Percentiles rank a stretch among this genome's conserved stretches.
Conservation (phyloP, 2,888 invertebrate genomes). For the Aradus depressus region DNA sequence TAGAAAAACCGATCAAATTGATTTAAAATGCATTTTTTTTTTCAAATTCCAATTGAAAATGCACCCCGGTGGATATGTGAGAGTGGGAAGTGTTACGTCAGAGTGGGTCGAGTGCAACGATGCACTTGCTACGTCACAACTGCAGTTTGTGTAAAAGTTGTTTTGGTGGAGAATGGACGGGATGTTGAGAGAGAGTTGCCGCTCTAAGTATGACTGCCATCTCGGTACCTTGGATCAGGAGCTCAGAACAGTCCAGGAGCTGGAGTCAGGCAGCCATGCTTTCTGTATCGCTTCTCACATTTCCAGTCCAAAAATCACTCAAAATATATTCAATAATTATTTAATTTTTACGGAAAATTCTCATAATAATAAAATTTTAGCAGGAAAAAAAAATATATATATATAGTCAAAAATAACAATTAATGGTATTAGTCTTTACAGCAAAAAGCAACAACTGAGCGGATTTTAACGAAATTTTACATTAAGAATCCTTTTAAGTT, state of each 20-base stretch:
- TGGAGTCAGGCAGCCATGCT: not conserved
- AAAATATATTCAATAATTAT: too few species aligned
- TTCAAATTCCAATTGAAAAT: constrained; percentile 15
- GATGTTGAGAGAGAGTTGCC: constrained; percentile 2
- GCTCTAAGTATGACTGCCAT: constrained; percentile 24
- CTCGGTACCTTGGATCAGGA: constrained; percentile 26
- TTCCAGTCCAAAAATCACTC: too few species aligned
- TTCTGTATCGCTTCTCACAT: too few species aligned
- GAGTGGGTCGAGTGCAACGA: constrained; percentile 17
- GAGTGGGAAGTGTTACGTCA: constrained; percentile 14
- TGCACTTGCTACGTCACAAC: constrained; percentile 24
- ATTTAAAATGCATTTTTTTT: not conserved
- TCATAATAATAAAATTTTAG: too few species aligned
- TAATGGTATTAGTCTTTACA: too few species aligned
- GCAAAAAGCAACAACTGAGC: too few species aligned
- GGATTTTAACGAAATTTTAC: too few species aligned
- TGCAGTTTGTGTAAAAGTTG: constrained; percentile 20
- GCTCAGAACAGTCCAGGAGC: constrained; percentile 21
- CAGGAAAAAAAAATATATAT: too few species aligned
- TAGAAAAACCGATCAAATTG: not conserved
- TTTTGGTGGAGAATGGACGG: not conserved
- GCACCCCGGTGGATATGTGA: not conserved
- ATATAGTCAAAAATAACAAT: too few species aligned
- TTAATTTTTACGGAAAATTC: too few species aligned
- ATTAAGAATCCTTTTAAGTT: too few species aligned